Base-by-base conservation (phyloP, 2,113 vertebrate genomes). In the Boulengeromyrus knoepffleri region DNA sequence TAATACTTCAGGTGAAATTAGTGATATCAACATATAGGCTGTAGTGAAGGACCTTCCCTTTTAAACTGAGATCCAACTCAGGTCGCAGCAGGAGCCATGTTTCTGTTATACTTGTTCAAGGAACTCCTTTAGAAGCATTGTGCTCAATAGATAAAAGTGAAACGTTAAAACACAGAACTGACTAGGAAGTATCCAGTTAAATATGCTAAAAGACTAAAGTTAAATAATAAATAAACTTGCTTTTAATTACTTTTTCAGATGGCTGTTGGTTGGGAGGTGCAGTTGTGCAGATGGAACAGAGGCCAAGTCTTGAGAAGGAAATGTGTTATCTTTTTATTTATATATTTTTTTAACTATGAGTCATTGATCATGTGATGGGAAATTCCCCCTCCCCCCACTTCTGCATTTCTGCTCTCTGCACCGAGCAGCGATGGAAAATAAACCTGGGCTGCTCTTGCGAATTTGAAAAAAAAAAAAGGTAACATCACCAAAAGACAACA, bases 351-450 rank as follows among this genome's bases (percentile, higher is more conserved):
- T 58, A 85, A 58, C 19, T n/a, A 31, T 89, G 77, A 89, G 92
- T 91, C 31, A 92, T 94, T 94, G 95, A 93, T 95, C 95, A 96
- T 92, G 74, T 92, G 93, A 90, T 93, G 93, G 95, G 95, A 96
- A 96, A 95, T 95, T 96, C 95, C 95, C n/a, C 62, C 62, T 27
- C 62, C 62, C 80, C 36, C 94, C 93, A 93, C 92, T 91, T 50
- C 92, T 83, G 90, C 52, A 62, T 66, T 88, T 88, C 87, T 58
- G 90, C 89, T 90, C 92, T 93, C 94, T 93, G 93, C 93, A 95
- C 94, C 93, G 94, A 94, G 90, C 52, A 53, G 80, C 91, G 93
- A 94, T 50, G 52, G 49, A 89, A 84, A 80, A 83, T 47, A 80
- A 46, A 85, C 42, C 12, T 9, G 77, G 39, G 77, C 36, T 46